Evolutionary conservation across 1,140 invertebrate species (phyloP), one percentile per base, ranked within the genome.

Genomic region (Helicorthomorpha holstii): DNA sequence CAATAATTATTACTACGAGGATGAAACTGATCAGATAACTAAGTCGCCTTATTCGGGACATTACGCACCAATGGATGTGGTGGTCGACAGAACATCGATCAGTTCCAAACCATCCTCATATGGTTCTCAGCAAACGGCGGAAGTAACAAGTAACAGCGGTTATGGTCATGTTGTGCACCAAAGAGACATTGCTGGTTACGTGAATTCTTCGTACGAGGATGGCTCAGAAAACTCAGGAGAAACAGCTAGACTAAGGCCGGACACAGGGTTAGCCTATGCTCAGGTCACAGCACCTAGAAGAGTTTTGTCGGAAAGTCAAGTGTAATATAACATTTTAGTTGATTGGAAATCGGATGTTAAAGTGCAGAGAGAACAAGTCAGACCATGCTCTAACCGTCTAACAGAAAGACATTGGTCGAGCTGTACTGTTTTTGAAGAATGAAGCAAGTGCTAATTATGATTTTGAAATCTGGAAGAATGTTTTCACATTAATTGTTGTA

Each of bases 271-370:
- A 12, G 7, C 7, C 19, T 7, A 7, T 4, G 4, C 44, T 25
- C 19, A 7, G 19, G 19, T 22, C 7, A 7, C 44, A 7, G 25
- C 25, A 25, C 44, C 44, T 22, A 46, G 25, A 25, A 7, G 44
- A 46, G 44, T 46, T 4, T 22, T 46, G 21, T 46, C 44, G 4
- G 44, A 46, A 25, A 46, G 44, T 25, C 44, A 46, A 46, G 44
- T 46, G 44, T 46, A 25, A 22, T 21, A 25, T 46, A 46, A 46
- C 44, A 7, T 25, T 10, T 46, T 21, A 16, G 29, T n/a, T n/a
- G n/a, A n/a, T n/a, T n/a, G n/a, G n/a, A n/a, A n/a, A n/a, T n/a
- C n/a, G n/a, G n/a, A n/a, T n/a, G n/a, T n/a, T n/a, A n/a, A n/a
- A n/a, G n/a, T n/a, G n/a, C n/a, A n/a, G n/a, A n/a, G n/a, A n/a